Base-by-base conservation (phyloP, 2,113 vertebrate species). In the Gobio gobio region DNA sequence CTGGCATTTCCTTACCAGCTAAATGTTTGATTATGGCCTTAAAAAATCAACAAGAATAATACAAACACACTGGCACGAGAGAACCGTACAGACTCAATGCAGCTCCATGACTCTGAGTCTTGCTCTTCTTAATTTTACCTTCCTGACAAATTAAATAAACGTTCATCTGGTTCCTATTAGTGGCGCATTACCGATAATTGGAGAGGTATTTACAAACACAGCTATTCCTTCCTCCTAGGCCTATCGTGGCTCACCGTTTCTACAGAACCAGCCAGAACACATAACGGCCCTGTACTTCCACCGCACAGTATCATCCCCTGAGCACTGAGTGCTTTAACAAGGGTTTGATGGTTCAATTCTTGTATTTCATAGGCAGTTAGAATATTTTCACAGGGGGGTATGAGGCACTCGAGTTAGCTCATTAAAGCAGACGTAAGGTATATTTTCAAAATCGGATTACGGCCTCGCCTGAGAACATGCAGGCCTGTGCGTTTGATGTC, bases 141-240 rank as follows among this genome's bases (percentile, higher is more conserved):
- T 93, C 89, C 91, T 91, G 90, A 92, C 92, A 93, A 93, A 94
- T 91, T 90, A 92, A 92, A 93, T 93, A 92, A 94, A 89, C 86
- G 86, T 78, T 89, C 92, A 91, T 90, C 91, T 94, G 92, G 88
- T 88, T 92, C 90, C 83, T 90, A 90, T 94, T 91, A 92, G 89
- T 86, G 70, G 85, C 88, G 89, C 89, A 88, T 94, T 93, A 94
- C 91, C 80, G 47, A 63, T 93, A 93, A 94, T 92, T 93, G 93
- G 89, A 68, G 76, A 81, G 89, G 89, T 93, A 93, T 94, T 93
- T 92, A 92, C 93, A 92, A 93, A 93, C 91, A 92, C 54, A 10
- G 76, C 68, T 88, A 68, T 77, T 83, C 68, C 64, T 82, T 82
- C 70, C 70, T 84, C 20, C 59, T 43, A 40, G 70, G 76, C 87